Conservation (phyloP, 2,888 invertebrate species). For the Xylota segnis region DNA sequence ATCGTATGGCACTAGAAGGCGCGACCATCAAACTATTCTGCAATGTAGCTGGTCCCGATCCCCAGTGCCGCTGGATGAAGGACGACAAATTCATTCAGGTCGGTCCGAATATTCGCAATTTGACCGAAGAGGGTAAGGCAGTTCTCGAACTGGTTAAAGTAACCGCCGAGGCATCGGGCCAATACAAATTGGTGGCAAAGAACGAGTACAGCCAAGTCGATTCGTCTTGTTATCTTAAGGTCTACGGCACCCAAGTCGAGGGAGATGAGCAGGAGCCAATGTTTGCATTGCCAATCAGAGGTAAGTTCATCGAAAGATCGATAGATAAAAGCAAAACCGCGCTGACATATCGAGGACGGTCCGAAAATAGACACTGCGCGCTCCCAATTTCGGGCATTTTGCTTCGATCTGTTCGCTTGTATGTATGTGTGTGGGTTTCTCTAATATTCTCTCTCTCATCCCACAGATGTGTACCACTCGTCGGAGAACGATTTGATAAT, state of each 20-base stretch:
- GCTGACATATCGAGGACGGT: constrained; percentile 80
- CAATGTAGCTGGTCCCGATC: constrained; percentile 90
- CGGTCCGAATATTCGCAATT: constrained; percentile 86
- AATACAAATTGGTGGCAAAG: constrained; percentile 92
- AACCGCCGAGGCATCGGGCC: constrained; percentile 89
- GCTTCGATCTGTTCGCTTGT: constrained; percentile 74
- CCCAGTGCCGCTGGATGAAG: constrained; percentile 90
- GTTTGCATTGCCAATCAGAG: constrained; percentile 87
- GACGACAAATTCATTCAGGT: constrained; percentile 88
- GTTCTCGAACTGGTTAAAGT: constrained; percentile 90
- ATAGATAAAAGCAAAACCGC: constrained; percentile 62
- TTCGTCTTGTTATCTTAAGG: constrained; percentile 89
- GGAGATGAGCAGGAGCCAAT: constrained; percentile 84
- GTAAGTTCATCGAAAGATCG: constrained; percentile 83
- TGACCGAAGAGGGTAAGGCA: constrained; percentile 89
- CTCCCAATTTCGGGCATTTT: constrained; percentile 58
- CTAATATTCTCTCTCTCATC: constrained; percentile 38
- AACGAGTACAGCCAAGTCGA: constrained; percentile 90
- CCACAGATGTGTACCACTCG: constrained; percentile 89
- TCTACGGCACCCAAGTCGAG: constrained; percentile 82
- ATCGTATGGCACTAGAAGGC: constrained; percentile 91
- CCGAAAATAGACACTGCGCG: constrained; percentile 79
- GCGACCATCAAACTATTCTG: constrained; percentile 91
- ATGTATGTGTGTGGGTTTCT: constrained; percentile 12
- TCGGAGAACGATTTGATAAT: constrained; percentile 90